Percentiles rank a stretch among this genome's conserved stretches.
Conservation (phyloP, 2,797 vertebrate genomes). For the Lates japonicus region DNA sequence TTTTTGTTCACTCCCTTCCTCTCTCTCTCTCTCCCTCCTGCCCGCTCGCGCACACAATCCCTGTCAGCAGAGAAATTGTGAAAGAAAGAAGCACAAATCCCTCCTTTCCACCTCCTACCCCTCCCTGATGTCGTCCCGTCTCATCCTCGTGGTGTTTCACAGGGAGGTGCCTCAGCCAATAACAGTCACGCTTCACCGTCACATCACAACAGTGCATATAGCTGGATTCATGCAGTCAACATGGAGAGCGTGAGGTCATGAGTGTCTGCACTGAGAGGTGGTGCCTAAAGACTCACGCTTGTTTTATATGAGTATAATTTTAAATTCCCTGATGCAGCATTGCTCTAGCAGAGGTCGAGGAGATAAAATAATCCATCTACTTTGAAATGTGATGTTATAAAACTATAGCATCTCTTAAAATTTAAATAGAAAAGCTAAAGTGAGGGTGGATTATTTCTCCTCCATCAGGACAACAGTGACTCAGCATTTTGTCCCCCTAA, state of each 20-base stretch:
- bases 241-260: not conserved
- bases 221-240: constrained; percentile 6
- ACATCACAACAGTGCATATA: constrained; percentile 12
- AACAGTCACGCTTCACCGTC: constrained; percentile 18
- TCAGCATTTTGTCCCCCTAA: constrained; percentile 42
- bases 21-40: constrained; percentile 51
- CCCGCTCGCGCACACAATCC: constrained; percentile 40
- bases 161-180: constrained; percentile 61
- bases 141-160: constrained; percentile 67
- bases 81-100: constrained; percentile 68
- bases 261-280: not conserved
- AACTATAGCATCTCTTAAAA: not conserved
- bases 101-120: constrained; percentile 51
- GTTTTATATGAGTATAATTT: not conserved
- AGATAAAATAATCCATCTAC: not conserved
- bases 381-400: not conserved
- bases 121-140: constrained; percentile 66
- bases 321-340: not conserved
- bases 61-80: constrained; percentile 55
- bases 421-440: not conserved
- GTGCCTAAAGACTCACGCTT: not conserved
- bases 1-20: constrained; percentile 68
- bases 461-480: constrained; percentile 46
- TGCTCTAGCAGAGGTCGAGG: not conserved
- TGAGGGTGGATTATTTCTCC: not conserved